These are phyloP conservation scores for Drosophila neoperkinsi DNA, from an alignment of 2,888 invertebrate genomes.

Conservation along the genomic window DNA sequence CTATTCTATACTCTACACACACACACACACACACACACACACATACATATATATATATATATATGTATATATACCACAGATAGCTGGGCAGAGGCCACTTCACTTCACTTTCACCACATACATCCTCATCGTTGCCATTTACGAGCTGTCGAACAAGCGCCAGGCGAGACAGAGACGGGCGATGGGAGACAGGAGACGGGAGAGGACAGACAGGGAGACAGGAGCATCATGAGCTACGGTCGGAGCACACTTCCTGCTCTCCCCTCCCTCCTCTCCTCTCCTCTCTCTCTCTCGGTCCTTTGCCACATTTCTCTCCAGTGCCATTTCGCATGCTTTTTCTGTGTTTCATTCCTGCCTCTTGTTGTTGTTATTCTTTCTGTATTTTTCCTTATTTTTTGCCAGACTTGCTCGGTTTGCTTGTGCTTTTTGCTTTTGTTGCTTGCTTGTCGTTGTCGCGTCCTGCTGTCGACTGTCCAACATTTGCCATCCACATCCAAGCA, in stretches of 20 bases:
- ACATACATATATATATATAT: not conserved
- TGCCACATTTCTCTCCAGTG: slow-evolving; percentile 77
- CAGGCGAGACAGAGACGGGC: slow-evolving; percentile 1
- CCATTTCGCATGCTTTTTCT: slow-evolving; percentile 79
- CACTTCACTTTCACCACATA: slow-evolving; percentile 67
- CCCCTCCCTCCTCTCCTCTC: not conserved
- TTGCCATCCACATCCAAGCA: slow-evolving; percentile 47
- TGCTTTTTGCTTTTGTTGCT: slow-evolving; percentile 60
- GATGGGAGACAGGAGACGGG: not conserved
- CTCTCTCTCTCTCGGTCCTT: slow-evolving; percentile 5
- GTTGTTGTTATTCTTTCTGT: slow-evolving; percentile 6
- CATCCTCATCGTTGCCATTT: slow-evolving; percentile 67
- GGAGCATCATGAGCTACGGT: slow-evolving; percentile 69
- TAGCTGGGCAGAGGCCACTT: slow-evolving; percentile 17
- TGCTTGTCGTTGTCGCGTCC: slow-evolving; percentile 31
- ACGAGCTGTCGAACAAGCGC: slow-evolving; percentile 75
- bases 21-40: not conserved
- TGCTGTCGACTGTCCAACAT: slow-evolving; percentile 50
- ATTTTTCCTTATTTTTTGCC: slow-evolving; percentile 13
- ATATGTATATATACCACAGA: not conserved
- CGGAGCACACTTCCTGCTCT: slow-evolving; percentile 39
- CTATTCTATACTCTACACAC: slow-evolving; percentile 13
- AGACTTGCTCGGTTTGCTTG: slow-evolving; percentile 55
- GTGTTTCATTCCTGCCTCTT: slow-evolving; percentile 69
- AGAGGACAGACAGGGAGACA: slow-evolving; percentile 12